Conservation (phyloP, 2,113 vertebrate genomes). For the Cryptotis parvus region DNA sequence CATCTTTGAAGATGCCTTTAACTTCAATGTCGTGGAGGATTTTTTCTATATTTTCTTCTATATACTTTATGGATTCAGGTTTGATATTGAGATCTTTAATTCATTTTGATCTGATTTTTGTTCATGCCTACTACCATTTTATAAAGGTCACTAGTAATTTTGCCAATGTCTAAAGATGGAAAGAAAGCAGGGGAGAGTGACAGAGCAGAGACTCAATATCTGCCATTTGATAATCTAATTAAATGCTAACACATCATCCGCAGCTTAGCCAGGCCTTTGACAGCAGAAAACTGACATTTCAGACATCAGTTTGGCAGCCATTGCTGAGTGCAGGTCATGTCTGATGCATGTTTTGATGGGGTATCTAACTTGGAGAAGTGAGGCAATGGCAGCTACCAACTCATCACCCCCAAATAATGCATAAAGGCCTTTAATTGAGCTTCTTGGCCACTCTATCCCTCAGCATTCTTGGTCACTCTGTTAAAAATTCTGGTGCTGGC, state of each 20-base stretch:
- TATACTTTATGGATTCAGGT: no score
- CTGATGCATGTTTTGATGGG: neutral
- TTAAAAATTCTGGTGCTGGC: neutral
- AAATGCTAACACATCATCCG: neutral
- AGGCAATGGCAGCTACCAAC: neutral
- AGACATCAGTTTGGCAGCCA: neutral
- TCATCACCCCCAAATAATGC: neutral
- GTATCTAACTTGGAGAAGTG: no score
- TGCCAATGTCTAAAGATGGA: neutral
- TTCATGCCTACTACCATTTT: neutral
- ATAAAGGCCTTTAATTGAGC: neutral
- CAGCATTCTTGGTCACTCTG: neutral
- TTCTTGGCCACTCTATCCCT: neutral
- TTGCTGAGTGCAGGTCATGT: neutral
- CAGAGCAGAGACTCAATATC: neutral
- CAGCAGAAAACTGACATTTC: neutral
- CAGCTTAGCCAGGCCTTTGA: neutral
- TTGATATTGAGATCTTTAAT: no score
- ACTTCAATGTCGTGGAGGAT: no score
- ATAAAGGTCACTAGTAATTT: constrained; percentile 8
- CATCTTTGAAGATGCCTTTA: no score
- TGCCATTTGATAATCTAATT: neutral
- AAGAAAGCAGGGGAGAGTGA: neutral
- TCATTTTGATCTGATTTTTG: no score
- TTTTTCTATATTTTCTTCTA: no score